Conservation (phyloP, 1,140 invertebrate genomes). For the Meloidogyne hapla region DNA sequence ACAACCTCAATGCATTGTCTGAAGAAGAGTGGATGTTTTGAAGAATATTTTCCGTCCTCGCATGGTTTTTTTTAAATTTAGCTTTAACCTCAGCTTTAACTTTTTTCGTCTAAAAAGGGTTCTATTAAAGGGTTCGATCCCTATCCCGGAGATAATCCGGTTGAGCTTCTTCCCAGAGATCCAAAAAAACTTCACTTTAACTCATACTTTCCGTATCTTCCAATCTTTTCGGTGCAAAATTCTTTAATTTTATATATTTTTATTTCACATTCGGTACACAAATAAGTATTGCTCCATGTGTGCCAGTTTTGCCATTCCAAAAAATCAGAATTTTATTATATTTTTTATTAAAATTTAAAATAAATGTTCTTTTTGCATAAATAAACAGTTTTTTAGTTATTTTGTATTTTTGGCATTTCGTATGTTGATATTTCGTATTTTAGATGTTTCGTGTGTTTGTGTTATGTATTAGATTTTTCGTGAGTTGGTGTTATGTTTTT, state of each 20-base stretch:
- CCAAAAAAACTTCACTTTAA: background rate
- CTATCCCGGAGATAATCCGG: no score
- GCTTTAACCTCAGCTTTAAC: background rate
- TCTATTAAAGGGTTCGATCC: no score
- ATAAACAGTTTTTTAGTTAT: no score
- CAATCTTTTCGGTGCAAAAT: background rate
- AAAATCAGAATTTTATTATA: background rate
- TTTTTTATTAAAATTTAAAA: background rate
- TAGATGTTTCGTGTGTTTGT: no score
- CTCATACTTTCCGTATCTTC: background rate
- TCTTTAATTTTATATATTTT: background rate
- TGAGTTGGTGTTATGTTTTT: no score
- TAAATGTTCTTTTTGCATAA: no score
- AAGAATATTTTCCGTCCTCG: background rate
- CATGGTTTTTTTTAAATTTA: background rate
- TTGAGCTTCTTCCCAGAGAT: no score
- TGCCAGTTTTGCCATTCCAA: slow-evolving; percentile 5
- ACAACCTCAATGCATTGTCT: slow-evolving; percentile 51
- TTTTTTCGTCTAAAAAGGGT: no score
- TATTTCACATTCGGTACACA: background rate
- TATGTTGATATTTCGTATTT: no score
- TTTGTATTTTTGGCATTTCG: no score
- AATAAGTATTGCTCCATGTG: background rate
- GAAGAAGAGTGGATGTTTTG: background rate
- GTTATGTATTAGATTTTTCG: no score